Evolutionary conservation across 1,140 invertebrate species (phyloP).

Genomic region (Microplitis mediator): DNA sequence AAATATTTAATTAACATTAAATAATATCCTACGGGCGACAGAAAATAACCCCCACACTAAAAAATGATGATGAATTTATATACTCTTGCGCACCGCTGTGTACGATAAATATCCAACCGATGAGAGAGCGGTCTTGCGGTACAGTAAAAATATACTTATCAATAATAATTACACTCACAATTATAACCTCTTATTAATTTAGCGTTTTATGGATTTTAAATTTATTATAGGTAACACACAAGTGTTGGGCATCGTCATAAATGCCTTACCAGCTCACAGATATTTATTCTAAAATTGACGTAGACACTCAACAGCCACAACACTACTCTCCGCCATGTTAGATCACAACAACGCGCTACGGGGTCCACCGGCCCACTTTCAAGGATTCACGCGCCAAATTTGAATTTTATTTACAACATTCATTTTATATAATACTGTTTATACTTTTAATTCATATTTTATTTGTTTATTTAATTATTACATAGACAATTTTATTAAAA

Average conservation of each 20-base stretch:
- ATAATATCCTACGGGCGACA: not conserved
- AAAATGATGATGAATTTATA: slow-evolving; percentile 5
- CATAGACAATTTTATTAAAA: not conserved
- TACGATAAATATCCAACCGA: slow-evolving; percentile 6
- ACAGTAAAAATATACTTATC: slow-evolving; percentile 4
- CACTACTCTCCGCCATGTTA: slow-evolving; percentile 63
- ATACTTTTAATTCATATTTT: not conserved
- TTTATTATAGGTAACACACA: not conserved
- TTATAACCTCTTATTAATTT: not conserved
- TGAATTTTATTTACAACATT: slow-evolving; percentile 21
- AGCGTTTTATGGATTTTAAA: not conserved
- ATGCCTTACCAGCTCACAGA: slow-evolving; percentile 35
- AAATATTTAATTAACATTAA: not conserved
- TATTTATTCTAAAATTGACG: slow-evolving; percentile 54
- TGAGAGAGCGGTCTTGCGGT: slow-evolving; percentile 23
- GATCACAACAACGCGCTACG: slow-evolving; percentile 62
- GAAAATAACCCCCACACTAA: slow-evolving; percentile 16
- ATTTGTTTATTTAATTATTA: not conserved
- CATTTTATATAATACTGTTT: not conserved
- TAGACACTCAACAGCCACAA: slow-evolving; percentile 59
- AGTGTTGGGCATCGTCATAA: slow-evolving; percentile 38
- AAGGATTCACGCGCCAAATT: slow-evolving; percentile 49
- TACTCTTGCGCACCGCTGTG: slow-evolving; percentile 23
- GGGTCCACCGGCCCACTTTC: slow-evolving; percentile 46
- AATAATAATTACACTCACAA: slow-evolving; percentile 6